Conservation (phyloP, 2,797 vertebrate genomes). For the Chiroxiphia lanceolata region DNA sequence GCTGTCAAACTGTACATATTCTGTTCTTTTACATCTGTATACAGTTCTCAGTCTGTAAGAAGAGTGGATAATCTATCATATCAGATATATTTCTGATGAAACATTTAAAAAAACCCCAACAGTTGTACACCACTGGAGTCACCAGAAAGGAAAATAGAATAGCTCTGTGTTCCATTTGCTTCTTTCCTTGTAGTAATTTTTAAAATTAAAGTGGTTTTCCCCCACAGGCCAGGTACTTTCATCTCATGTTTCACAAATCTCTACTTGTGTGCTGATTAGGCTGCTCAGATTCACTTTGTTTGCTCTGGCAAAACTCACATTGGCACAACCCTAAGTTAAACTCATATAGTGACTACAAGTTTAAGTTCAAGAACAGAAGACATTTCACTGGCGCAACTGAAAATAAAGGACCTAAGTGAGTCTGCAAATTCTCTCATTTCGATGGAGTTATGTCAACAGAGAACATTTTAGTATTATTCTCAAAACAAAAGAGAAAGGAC, state of each 20-base stretch:
- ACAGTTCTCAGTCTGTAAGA: background rate
- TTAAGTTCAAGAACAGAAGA: background rate
- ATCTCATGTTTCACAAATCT: background rate
- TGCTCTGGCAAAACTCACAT: background rate
- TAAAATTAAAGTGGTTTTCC: slow-evolving; percentile 5
- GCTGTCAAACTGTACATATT: background rate
- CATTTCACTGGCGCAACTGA: background rate
- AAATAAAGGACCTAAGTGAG: background rate
- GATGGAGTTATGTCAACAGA: background rate
- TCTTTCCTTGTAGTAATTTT: background rate
- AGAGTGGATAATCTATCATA: background rate
- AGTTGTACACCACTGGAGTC: background rate
- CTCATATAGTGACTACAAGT: background rate
- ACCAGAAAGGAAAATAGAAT: background rate
- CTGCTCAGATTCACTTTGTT: background rate
- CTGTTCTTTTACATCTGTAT: background rate
- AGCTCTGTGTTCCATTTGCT: background rate
- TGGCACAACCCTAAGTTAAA: background rate
- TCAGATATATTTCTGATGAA: background rate
- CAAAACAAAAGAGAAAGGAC: background rate
- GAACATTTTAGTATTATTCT: background rate
- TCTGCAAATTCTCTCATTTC: background rate
- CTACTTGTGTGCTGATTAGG: background rate
- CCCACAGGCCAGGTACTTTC: background rate
- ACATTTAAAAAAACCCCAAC: accelerated